Evolutionary conservation across 2,113 vertebrate genomes (phyloP).

Genomic region (Phaethornis superciliosus): DNA sequence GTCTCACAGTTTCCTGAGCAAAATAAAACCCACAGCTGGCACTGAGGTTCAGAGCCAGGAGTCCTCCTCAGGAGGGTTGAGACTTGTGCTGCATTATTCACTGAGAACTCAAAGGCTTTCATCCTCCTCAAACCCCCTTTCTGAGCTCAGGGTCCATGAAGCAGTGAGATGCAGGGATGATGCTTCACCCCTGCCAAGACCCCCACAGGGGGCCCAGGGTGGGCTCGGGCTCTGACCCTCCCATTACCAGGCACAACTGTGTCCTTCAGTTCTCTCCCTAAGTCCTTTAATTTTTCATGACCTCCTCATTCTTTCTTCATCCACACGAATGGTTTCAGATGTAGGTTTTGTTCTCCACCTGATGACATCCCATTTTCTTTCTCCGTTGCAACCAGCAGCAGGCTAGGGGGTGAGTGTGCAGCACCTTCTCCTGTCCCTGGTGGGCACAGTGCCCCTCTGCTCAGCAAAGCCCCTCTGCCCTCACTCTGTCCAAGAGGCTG

Average conservation of each 20-base stretch:
- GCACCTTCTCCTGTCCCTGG: neutral
- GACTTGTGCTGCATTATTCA: neutral
- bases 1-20: constrained; percentile 16
- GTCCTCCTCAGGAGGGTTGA: neutral
- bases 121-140: neutral
- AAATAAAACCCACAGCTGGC: neutral
- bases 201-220: neutral
- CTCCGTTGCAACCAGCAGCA: neutral
- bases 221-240: neutral
- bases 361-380: neutral
- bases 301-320: neutral
- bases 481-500: neutral
- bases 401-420: neutral
- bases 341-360: neutral
- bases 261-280: neutral
- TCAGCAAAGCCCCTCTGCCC: neutral
- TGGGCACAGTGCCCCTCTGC: neutral
- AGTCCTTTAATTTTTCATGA: constrained; percentile 22
- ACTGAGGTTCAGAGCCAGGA: neutral
- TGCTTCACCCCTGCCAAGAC: neutral
- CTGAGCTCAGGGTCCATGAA: neutral
- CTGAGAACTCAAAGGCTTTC: neutral
- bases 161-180: neutral
- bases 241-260: neutral
- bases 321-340: neutral